A percentile compares a stretch with the other conserved stretches of the same genome.
These are phyloP conservation scores for Nudaria mundana DNA, from an alignment of 2,888 invertebrate genomes.

Conservation along the genomic window DNA sequence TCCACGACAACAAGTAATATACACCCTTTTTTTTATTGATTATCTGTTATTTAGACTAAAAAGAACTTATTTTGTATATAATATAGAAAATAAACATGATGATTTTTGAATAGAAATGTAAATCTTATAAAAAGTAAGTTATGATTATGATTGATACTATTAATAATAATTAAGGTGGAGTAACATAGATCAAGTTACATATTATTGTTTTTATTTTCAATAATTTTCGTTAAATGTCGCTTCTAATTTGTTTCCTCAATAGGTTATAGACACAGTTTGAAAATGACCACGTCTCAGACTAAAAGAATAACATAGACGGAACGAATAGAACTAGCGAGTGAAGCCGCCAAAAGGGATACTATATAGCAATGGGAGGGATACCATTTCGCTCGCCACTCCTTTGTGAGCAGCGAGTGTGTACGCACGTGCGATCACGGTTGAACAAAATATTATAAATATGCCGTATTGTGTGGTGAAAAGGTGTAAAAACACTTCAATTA, in stretches of 20 bases:
- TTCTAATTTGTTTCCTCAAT: slow-evolving; percentile 18
- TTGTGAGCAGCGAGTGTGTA: too few relatives aligned
- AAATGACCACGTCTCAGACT: slow-evolving; percentile 1
- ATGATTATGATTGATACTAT: slow-evolving; percentile 41
- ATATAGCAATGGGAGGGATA: too few relatives aligned
- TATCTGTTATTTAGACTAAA: slow-evolving; percentile 4
- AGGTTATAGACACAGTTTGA: slow-evolving; percentile 13
- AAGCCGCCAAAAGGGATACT: too few relatives aligned
- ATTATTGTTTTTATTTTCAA: slow-evolving; percentile 27
- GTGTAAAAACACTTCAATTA: too few relatives aligned
- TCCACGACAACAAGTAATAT: slow-evolving; percentile 19
- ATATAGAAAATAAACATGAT: slow-evolving; percentile 15
- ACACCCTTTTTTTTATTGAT: slow-evolving; percentile 13
- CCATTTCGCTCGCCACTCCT: too few relatives aligned
- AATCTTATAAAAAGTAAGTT: slow-evolving; percentile 34
- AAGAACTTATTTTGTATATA: slow-evolving; percentile 3
- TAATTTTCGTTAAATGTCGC: slow-evolving; percentile 31
- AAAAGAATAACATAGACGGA: too few relatives aligned
- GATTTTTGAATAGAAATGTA: slow-evolving; percentile 22
- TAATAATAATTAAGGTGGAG: slow-evolving; percentile 42
- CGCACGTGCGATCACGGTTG: too few relatives aligned
- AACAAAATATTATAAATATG: too few relatives aligned
- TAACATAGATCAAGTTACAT: slow-evolving; percentile 32
- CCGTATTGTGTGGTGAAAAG: too few relatives aligned
- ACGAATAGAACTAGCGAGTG: too few relatives aligned